Base-by-base conservation (phyloP, 2,888 invertebrate genomes). In the Elegia similella region DNA sequence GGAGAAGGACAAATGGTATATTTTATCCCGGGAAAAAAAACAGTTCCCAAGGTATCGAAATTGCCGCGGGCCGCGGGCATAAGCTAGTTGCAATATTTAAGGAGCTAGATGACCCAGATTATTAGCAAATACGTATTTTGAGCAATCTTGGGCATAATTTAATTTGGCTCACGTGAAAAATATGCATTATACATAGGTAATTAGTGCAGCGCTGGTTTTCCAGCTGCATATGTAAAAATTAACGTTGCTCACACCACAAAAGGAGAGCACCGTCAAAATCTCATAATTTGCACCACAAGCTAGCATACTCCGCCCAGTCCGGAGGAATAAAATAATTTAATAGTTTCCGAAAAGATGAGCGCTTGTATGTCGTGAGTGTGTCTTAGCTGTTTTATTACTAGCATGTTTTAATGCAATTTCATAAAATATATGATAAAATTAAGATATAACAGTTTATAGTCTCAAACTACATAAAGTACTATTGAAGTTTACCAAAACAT, bases 321-420 rank as follows among this genome's bases (percentile, higher is more conserved):
- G 63, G 63, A 67, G 67, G 67, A 76, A 79, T 77, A 74, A 72
- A 80, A 75, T 80, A 80, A 81, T 82, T 80, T 82, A 80, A 81
- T 80, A 75, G 72, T 73, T 62, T 64, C 72, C 73, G 63, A 77
- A 80, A 79, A 80, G 75, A 78, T 76, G 79, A 77, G 66, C 68
- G 65, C 72, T 73, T 75, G 75, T 75, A 69, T 52, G 44, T 54
- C 65, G 65, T 61, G 48, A 53, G 44, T 42, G 42, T 42, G 42
- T 42, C n/a, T 2, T 52, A 17, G 6, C n/a, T 10, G 32, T 16
- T 44, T 44, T 44, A 44, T 32, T 32, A 32, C 32, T 32, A 8
- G 32, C 32, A 1, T 7, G 7, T 32, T 32, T n/a, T n/a, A 5
- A 1, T 12, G n/a, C n/a, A 12, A 38, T 0, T 38, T 38, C 38